These are phyloP conservation scores for Rhabdophis nuchalis DNA, from an alignment of 2,797 vertebrate species.

Conservation along the genomic window DNA sequence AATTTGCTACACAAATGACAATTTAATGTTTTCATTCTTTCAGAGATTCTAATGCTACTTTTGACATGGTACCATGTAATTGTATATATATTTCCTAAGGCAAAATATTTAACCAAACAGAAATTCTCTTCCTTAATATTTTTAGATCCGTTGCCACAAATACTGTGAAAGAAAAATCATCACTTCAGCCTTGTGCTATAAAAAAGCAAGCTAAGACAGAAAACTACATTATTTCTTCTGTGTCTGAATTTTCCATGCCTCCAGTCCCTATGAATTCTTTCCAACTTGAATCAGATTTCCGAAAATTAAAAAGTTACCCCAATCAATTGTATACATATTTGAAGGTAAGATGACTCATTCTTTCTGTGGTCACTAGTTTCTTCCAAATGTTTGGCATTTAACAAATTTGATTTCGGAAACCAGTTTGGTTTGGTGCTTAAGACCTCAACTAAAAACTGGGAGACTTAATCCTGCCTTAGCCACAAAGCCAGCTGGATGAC, in stretches of 20 bases:
- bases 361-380: neutral
- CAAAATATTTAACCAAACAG: neutral
- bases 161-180: conserved; percentile 34
- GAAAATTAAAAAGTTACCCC: conserved; percentile 79
- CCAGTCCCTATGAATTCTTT: conserved; percentile 83
- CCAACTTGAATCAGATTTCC: conserved; percentile 90
- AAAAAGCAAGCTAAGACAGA: conserved; percentile 48
- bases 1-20: neutral
- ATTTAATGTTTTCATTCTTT: neutral
- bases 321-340: conserved; percentile 84
- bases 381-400: neutral
- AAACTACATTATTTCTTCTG: conserved; percentile 19
- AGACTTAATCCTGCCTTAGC: neutral
- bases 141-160: conserved; percentile 45
- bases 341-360: conserved; percentile 71
- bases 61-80: neutral
- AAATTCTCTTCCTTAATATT: conserved; percentile 13
- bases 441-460: neutral
- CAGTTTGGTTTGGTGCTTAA: neutral
- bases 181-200: conserved; percentile 29
- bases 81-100: neutral
- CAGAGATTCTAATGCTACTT: neutral
- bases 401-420: neutral
- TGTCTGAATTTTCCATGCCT: conserved; percentile 63
- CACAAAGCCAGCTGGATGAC: neutral